These are phyloP conservation scores for Puma concolor DNA, from an alignment of 2,113 vertebrate species.

Conservation along the genomic window DNA sequence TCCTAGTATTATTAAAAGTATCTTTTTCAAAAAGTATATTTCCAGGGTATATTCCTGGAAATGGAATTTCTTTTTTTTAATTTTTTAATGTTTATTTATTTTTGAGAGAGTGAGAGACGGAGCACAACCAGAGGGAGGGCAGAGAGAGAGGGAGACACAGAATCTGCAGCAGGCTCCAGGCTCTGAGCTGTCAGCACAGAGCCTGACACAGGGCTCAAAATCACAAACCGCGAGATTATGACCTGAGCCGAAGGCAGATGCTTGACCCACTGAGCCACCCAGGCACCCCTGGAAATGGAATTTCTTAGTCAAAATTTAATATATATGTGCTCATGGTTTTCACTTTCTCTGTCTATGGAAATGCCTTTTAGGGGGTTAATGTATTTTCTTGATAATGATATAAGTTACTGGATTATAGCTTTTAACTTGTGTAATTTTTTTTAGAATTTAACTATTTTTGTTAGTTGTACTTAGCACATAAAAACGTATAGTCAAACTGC, in stretches of 20 bases:
- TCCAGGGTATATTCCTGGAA: neutral
- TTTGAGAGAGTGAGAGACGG: too few species aligned
- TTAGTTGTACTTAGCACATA: conserved; percentile 32
- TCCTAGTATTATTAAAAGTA: neutral
- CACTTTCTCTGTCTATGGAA: neutral
- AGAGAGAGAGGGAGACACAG: too few species aligned
- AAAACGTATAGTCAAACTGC: conserved; percentile 37
- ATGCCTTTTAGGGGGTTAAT: neutral
- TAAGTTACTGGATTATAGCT: neutral
- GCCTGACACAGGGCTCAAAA: too few species aligned
- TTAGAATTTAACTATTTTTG: conserved; percentile 14
- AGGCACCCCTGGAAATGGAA: neutral
- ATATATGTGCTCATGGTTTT: neutral
- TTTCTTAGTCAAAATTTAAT: neutral
- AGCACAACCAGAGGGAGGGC: too few species aligned
- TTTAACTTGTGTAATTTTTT: conserved; percentile 23
- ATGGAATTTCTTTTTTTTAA: neutral
- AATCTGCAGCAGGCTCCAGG: too few species aligned
- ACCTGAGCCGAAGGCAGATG: too few species aligned
- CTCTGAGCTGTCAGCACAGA: too few species aligned
- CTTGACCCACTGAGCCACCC: too few species aligned
- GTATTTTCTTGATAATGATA: neutral
- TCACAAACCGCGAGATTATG: too few species aligned
- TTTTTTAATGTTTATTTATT: too few species aligned
- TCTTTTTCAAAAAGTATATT: conserved; percentile 5